Percentiles rank a stretch among this genome's conserved stretches.
Conservation (phyloP, 2,888 invertebrate species). For the Nomada fabriciana region DNA sequence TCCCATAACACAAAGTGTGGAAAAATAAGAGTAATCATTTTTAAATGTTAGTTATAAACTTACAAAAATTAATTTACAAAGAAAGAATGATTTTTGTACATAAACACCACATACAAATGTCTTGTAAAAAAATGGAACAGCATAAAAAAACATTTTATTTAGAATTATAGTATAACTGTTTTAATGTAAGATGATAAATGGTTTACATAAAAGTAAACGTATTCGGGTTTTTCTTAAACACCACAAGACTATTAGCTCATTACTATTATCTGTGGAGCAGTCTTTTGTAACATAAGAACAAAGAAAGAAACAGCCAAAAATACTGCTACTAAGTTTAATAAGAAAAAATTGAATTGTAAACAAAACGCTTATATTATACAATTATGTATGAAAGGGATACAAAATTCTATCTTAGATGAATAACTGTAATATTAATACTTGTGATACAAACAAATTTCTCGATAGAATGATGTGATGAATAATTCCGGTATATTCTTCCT, state of each 20-base stretch:
- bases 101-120: conserved; percentile 67
- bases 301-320: conserved; percentile 69
- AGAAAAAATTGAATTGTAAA: conserved; percentile 73
- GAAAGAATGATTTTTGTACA: conserved; percentile 71
- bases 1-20: conserved; percentile 65
- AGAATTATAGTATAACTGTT: conserved; percentile 69
- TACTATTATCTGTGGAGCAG: conserved; percentile 34
- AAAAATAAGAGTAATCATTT: conserved; percentile 70
- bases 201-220: conserved; percentile 40
- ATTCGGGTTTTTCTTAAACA: conserved; percentile 49
- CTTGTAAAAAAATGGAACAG: conserved; percentile 67
- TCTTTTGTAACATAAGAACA: conserved; percentile 59
- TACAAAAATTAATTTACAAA: conserved; percentile 58
- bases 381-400: conserved; percentile 75
- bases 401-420: conserved; percentile 76
- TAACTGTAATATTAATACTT: conserved; percentile 76
- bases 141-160: conserved; percentile 70
- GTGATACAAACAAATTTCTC: conserved; percentile 74
- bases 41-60: conserved; percentile 67
- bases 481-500: conserved; percentile 52
- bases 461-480: conserved; percentile 50
- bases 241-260: conserved; percentile 40
- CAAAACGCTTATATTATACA: conserved; percentile 80
- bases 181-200: conserved; percentile 51
- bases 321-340: conserved; percentile 69